phyloP scores from a whole-genome alignment of 2,888 invertebrate genomes.

The Piscicola geometra region DNA sequence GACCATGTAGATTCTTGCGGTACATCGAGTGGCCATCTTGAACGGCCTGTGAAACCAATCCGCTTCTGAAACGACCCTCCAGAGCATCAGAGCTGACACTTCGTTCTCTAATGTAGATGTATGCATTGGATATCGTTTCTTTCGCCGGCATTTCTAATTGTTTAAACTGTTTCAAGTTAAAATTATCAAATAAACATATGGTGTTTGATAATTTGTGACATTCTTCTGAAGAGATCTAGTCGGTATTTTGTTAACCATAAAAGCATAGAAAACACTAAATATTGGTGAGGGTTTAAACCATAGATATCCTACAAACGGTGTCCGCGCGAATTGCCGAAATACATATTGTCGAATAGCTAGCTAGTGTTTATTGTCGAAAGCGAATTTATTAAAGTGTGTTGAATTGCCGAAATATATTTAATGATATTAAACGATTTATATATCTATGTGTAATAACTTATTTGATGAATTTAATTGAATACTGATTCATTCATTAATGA shows the following conservation, averaged over 20 bases:
- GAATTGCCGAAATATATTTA: too few relatives aligned
- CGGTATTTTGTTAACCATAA: neutral
- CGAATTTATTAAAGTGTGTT: too few relatives aligned
- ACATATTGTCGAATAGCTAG: too few relatives aligned
- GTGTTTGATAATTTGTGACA: neutral
- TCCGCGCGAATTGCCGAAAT: too few relatives aligned
- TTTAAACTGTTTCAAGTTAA: neutral
- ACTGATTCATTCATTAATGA: neutral
- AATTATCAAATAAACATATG: neutral
- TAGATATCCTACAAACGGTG: too few relatives aligned
- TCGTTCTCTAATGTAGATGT: neutral
- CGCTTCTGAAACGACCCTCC: neutral
- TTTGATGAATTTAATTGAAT: neutral
- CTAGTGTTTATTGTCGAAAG: too few relatives aligned
- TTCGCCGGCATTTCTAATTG: neutral
- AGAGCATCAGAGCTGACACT: neutral
- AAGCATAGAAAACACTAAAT: slow-evolving; percentile 8
- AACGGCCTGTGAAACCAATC: slow-evolving; percentile 35
- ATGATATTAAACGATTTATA: too few relatives aligned
- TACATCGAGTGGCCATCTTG: slow-evolving; percentile 58
- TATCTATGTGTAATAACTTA: too few relatives aligned
- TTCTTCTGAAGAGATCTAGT: neutral
- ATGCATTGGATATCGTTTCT: neutral
- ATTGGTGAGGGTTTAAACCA: too few relatives aligned
- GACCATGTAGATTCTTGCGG: slow-evolving; percentile 76